These are phyloP conservation scores for Caloenas nicobarica DNA, from an alignment of 2,113 vertebrate genomes.

Conservation along the genomic window DNA sequence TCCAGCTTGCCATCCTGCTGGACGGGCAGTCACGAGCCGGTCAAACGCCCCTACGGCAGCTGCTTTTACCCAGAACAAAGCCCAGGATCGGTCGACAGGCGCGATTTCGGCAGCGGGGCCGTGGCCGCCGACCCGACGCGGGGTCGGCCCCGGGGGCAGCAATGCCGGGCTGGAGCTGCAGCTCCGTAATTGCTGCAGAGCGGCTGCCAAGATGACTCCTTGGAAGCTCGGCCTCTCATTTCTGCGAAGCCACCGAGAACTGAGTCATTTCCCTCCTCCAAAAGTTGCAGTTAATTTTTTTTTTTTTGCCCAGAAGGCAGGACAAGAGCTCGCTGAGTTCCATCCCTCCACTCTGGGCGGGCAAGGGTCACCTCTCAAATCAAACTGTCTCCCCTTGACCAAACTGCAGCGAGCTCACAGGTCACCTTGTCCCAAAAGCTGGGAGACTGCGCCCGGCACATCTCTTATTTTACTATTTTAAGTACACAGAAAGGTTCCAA, in stretches of 20 bases:
- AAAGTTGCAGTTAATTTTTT: background rate
- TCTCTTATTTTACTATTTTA: background rate
- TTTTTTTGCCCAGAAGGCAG: background rate
- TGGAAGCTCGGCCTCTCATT: background rate
- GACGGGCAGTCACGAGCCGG: no score
- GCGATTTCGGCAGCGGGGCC: background rate
- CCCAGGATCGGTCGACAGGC: no score
- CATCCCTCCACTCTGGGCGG: background rate
- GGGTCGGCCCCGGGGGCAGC: no score
- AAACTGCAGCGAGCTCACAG: no score
- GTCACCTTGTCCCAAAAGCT: background rate
- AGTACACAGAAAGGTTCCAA: background rate
- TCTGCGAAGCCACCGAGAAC: slow-evolving; percentile 16
- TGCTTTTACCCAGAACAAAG: background rate
- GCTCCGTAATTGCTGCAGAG: background rate
- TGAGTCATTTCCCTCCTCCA: slow-evolving; percentile 25
- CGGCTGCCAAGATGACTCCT: background rate
- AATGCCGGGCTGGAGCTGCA: background rate
- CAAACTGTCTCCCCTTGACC: no score
- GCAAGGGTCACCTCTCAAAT: background rate
- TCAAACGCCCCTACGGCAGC: no score
- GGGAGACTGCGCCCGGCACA: fast-evolving
- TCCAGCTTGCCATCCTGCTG: background rate
- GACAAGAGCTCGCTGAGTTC: background rate
- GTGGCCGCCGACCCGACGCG: background rate